Base-by-base conservation (phyloP, 2,797 vertebrate species). In the Aldrovandia affinis region DNA sequence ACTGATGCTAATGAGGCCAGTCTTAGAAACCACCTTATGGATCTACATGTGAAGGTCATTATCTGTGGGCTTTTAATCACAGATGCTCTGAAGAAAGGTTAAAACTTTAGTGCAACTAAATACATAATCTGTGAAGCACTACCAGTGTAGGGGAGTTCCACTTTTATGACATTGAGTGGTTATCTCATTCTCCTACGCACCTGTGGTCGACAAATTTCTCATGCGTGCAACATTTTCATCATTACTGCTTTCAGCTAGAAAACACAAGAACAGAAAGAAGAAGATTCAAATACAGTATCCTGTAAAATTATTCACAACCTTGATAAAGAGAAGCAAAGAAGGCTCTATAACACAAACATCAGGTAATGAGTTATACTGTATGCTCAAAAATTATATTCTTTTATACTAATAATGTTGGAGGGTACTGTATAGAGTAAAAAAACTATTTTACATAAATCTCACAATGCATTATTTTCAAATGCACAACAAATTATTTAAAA, bases 211-310 rank as follows among this genome's bases (percentile, higher is more conserved):
- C 4, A 63, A 20, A 25, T n/a, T 61, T n/a, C 25, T 61, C 25
- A 63, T 5, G 59, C 28, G 59, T 63, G 59, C 59, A 63, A 30
- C 28, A 25, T 63, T 63, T 59, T 63, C 5, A 1, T 84, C 80
- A 88, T 47, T 86, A 75, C 80, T 84, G 47, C 88, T 80, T 87
- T 91, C 87, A 86, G 86, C 83, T 33, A 87, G 78, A 88, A 92
- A 86, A 36, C 65, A 42, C 3, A 75, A 33, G 85, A 39, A 88
- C 30, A 86, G 77, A 44, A 44, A 83, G 52, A 73, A 44, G 8
- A 39, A 39, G 18, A 42, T 18, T 39, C 2, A 42, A 42, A 39
- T 1, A 9, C 3, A 57, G 14, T 22, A 20, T 28, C 25, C n/a
- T n/a, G n/a, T n/a, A n/a, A n/a, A n/a, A n/a, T n/a, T n/a, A n/a